Conservation (phyloP, 1,140 invertebrate species). For the Radopholus similis region DNA sequence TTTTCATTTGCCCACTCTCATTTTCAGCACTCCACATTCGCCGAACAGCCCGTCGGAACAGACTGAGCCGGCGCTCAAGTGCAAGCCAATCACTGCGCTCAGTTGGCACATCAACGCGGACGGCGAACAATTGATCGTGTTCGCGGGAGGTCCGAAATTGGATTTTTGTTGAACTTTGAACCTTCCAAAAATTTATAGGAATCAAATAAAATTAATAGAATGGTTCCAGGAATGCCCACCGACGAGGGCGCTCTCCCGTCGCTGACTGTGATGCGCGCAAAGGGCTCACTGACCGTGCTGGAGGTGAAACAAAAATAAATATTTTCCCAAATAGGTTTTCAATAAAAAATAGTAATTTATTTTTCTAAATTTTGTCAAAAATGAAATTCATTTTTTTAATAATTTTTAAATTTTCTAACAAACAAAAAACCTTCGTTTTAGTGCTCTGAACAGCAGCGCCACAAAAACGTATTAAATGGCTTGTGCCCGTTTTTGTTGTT, state of each 20-base stretch:
- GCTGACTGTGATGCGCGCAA: slow-evolving; percentile 89
- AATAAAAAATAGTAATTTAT: slow-evolving; percentile 76
- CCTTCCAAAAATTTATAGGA: slow-evolving; percentile 23
- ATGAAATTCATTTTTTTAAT: too few species aligned
- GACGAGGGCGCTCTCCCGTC: slow-evolving; percentile 56
- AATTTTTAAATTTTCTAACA: background rate
- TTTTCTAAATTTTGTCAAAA: too few species aligned
- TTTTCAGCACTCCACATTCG: slow-evolving; percentile 51
- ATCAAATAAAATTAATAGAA: too few species aligned
- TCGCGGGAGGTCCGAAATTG: slow-evolving; percentile 65
- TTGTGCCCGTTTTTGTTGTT: too few species aligned
- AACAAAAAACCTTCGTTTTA: too few species aligned
- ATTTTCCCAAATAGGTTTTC: background rate
- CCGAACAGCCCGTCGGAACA: slow-evolving; percentile 14
- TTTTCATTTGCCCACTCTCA: too few species aligned
- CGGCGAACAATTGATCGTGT: slow-evolving; percentile 61
- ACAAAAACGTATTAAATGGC: too few species aligned
- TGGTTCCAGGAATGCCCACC: slow-evolving; percentile 53
- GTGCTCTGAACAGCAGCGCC: too few species aligned
- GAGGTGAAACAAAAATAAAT: slow-evolving; percentile 3
- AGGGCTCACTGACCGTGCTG: slow-evolving; percentile 72
- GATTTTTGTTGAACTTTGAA: too few species aligned
- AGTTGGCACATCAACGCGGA: slow-evolving; percentile 50
- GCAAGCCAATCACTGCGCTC: slow-evolving; percentile 49
- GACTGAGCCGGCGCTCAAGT: too few species aligned